Conservation (phyloP, 2,888 invertebrate genomes). For the Automeris io region DNA sequence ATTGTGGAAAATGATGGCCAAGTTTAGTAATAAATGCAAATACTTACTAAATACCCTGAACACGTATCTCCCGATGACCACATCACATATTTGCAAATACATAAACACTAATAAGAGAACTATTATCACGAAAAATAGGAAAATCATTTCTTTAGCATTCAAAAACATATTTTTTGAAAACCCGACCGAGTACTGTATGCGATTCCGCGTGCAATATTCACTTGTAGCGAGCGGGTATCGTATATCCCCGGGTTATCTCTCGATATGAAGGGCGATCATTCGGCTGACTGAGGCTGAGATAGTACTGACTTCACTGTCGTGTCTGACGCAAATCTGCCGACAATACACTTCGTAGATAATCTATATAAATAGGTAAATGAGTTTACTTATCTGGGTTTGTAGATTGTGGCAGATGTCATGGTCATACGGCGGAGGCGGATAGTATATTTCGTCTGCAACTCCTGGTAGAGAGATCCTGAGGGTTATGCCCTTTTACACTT, state of each 20-base stretch:
- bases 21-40: too few species aligned
- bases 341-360: background rate
- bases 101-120: slow-evolving; percentile 40
- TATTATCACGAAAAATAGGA: slow-evolving; percentile 36
- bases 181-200: background rate
- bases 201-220: background rate
- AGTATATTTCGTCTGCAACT: too few species aligned
- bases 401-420: too few species aligned
- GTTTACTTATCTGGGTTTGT: background rate
- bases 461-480: too few species aligned
- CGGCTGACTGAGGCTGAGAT: background rate
- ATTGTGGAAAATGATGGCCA: too few species aligned
- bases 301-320: background rate
- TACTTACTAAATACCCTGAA: slow-evolving; percentile 57
- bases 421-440: too few species aligned
- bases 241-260: background rate
- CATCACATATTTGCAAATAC: slow-evolving; percentile 56
- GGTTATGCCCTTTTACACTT: too few species aligned
- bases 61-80: slow-evolving; percentile 42
- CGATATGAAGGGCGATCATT: background rate
- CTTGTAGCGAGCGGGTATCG: background rate
- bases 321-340: background rate
- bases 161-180: slow-evolving; percentile 40
- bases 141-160: slow-evolving; percentile 39
- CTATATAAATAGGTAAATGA: background rate